Evolutionary conservation across 2,797 vertebrate genomes (phyloP).

Genomic region (Phoebastria nigripes): DNA sequence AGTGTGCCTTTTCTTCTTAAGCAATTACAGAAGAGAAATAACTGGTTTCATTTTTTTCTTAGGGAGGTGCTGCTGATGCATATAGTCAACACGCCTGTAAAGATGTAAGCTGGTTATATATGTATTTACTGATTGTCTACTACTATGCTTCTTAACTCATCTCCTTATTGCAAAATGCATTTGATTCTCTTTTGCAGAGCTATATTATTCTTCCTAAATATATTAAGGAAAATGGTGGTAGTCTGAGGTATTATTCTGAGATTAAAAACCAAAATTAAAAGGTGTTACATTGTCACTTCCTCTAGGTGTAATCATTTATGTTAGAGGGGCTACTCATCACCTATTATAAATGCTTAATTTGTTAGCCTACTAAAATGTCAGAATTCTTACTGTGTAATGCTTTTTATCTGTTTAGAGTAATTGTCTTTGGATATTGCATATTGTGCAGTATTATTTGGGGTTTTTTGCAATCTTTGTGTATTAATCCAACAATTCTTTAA

Average conservation of each 20-base stretch:
- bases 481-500: neutral
- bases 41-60: neutral
- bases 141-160: neutral
- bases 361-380: neutral
- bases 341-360: neutral
- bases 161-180: neutral
- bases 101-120: slow-evolving; percentile 39
- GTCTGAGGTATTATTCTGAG: neutral
- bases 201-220: neutral
- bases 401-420: neutral
- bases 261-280: neutral
- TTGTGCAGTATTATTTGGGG: neutral
- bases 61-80: slow-evolving; percentile 38
- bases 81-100: slow-evolving; percentile 26
- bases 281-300: neutral
- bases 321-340: neutral
- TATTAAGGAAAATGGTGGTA: neutral
- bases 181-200: neutral
- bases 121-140: neutral
- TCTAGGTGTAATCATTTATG: neutral
- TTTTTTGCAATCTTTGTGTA: neutral
- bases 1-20: neutral
- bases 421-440: neutral
- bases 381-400: fast-evolving
- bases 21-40: neutral